These are phyloP conservation scores for Trachelus tabidus DNA, from an alignment of 2,888 invertebrate genomes.

Conservation along the genomic window DNA sequence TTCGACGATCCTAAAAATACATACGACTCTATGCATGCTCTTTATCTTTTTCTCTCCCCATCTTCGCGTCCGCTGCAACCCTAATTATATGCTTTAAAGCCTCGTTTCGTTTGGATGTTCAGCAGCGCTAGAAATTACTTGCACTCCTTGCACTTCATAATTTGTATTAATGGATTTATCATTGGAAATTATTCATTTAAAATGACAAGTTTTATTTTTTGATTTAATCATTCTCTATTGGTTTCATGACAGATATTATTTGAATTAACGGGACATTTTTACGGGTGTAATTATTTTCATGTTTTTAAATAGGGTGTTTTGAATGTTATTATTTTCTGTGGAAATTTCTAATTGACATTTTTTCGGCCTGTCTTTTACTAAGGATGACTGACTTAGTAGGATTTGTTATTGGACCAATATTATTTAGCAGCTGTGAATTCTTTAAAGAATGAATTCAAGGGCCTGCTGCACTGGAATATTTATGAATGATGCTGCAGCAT, in stretches of 20 bases:
- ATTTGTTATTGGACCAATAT: background rate
- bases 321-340: background rate
- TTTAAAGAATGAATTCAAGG: background rate
- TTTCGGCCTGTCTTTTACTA: background rate
- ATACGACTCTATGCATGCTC: slow-evolving; percentile 33
- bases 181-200: background rate
- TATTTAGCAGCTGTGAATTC: background rate
- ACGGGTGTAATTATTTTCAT: background rate
- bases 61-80: slow-evolving; percentile 25
- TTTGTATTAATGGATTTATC: background rate
- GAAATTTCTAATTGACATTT: background rate
- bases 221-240: background rate
- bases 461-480: background rate
- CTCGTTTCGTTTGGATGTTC: background rate
- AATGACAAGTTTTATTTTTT: background rate
- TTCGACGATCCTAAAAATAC: slow-evolving; percentile 33
- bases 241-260: background rate
- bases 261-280: background rate
- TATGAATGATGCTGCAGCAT: background rate
- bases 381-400: background rate
- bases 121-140: background rate
- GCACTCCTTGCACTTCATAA: background rate
- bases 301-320: background rate
- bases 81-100: slow-evolving; percentile 45
- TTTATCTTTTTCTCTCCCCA: background rate